phyloP scores from a whole-genome alignment of 2,113 vertebrate genomes.

The Amblyornis subalaris region DNA sequence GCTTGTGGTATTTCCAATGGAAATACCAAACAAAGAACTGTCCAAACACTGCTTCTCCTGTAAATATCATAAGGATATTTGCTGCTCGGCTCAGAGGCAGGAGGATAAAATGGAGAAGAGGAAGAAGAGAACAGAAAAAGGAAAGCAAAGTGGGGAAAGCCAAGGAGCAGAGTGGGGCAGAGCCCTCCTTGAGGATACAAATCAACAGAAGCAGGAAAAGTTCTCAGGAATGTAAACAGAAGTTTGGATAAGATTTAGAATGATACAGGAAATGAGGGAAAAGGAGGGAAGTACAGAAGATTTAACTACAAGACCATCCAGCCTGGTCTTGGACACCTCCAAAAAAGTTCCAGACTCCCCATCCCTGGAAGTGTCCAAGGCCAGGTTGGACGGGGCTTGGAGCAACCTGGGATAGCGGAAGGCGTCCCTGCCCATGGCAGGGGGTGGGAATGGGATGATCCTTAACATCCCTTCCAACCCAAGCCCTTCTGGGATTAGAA shows the following conservation, averaged over 20 bases:
- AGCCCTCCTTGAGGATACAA: neutral
- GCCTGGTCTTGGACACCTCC: no score
- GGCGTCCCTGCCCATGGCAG: neutral
- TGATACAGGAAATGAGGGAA: neutral
- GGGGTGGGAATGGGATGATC: no score
- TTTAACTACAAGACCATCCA: neutral
- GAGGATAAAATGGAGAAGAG: slow-evolving; percentile 5
- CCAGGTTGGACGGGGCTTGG: fast-evolving
- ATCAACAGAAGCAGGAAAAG: neutral
- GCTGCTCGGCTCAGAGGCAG: slow-evolving; percentile 18
- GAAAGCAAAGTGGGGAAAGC: neutral
- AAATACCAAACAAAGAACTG: slow-evolving; percentile 57
- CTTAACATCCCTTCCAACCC: neutral
- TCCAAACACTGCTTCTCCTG: slow-evolving; percentile 42
- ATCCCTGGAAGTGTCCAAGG: neutral
- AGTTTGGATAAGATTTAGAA: neutral
- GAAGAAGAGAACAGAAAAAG: neutral
- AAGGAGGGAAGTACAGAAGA: neutral
- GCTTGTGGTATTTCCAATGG: slow-evolving; percentile 59
- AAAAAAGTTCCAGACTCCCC: neutral
- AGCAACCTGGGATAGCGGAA: fast-evolving
- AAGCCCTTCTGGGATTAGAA: neutral
- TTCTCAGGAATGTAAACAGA: neutral
- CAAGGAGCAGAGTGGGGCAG: neutral
- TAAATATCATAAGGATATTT: slow-evolving; percentile 62